Base-by-base conservation (phyloP, 2,113 vertebrate genomes). In the Tetrax tetrax region DNA sequence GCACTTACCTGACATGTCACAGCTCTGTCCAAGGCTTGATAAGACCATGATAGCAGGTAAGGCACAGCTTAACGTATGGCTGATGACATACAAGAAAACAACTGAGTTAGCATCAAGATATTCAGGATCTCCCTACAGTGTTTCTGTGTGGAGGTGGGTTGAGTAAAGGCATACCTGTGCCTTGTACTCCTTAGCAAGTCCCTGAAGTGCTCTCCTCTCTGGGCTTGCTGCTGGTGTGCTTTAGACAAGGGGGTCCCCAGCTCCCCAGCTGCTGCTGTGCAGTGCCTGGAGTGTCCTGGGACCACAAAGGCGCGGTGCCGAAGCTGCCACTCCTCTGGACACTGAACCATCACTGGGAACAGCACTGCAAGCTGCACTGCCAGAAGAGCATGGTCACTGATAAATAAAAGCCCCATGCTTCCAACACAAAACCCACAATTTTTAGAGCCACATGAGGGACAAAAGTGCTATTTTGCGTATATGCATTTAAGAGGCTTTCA, bases 181-280 rank as follows among this genome's bases (percentile, higher is more conserved):
- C 15, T 43, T 61, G 45, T 18, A 29, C 19, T 31, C 15, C 7
- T 84, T 31, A 65, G 18, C 28, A 66, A 63, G n/a, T 6, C 4
- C 6, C 4, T 0, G 1, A 24, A 75, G 4, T 2, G 18, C 4
- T 14, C 1, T 8, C 6, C 2, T 60, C 9, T 25, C 22, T 9
- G 14, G 38, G 9, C 15, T 87, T 43, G 8, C 14, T 50, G 14
- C 17, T 0, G 1, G 25, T 2, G 4, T 0, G 5, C 47, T 64
- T 7, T 7, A 3, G 28, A 21, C 48, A 33, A 0, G 3, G 35
- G 22, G 3, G 1, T 70, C 3, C 29, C 8, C 33, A 9, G 4
- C 7, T 25, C 4, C 6, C 16, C 0, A 0, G 5, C 16, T 61
- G 16, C 20, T 0, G 0, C 2, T 0, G 0, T 1, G 0, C 12